Percentiles rank a stretch among this genome's conserved stretches.
Evolutionary conservation across 2,888 invertebrate species (phyloP).

Genomic region (Amaurobius ferox): DNA sequence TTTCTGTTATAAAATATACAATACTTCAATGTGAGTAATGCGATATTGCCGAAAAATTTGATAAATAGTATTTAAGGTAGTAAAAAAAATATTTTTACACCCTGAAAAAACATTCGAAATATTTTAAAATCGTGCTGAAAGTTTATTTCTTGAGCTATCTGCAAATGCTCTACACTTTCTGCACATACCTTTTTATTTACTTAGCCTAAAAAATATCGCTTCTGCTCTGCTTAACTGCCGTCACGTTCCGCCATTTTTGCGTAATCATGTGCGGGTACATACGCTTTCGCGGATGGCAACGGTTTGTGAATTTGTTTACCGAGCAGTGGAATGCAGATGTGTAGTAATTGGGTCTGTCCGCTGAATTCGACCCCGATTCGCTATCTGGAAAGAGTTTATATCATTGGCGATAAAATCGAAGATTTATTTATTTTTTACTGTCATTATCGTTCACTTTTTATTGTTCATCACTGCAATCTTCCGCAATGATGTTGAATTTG

Average conservation of each 20-base stretch:
- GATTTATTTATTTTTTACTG: background rate
- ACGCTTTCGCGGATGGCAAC: background rate
- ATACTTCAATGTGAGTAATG: too few species aligned
- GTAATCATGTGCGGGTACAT: background rate
- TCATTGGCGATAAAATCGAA: background rate
- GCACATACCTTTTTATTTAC: background rate
- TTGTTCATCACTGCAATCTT: background rate
- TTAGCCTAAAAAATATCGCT: background rate
- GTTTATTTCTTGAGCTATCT: background rate
- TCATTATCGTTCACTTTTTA: background rate
- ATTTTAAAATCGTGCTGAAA: background rate
- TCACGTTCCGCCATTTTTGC: background rate
- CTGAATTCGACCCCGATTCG: background rate
- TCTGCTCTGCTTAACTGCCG: background rate
- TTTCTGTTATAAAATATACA: too few species aligned
- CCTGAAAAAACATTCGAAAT: background rate
- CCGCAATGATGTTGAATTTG: background rate
- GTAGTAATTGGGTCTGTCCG: slow-evolving; percentile 14
- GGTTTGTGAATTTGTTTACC: slow-evolving; percentile 12
- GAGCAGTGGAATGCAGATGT: slow-evolving; percentile 21
- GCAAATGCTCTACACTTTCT: background rate
- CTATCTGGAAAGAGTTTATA: background rate
- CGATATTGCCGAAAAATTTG: too few species aligned
- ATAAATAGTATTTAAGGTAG: too few species aligned
- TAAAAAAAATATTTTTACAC: too few species aligned